These are phyloP conservation scores for Gobionotothen gibberifrons DNA, from an alignment of 2,797 vertebrate genomes.

Conservation along the genomic window DNA sequence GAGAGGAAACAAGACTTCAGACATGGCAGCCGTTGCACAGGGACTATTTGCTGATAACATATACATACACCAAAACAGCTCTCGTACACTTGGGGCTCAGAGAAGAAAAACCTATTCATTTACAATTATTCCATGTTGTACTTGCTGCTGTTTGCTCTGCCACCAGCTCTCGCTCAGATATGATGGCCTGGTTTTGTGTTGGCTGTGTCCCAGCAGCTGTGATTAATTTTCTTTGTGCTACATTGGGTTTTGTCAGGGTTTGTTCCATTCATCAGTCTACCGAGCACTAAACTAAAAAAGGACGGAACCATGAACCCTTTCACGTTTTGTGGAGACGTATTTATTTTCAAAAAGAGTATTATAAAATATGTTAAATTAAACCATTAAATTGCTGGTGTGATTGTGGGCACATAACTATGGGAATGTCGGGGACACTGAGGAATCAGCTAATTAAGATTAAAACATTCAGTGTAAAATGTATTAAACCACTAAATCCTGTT, in stretches of 20 bases:
- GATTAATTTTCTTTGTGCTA: constrained; percentile 55
- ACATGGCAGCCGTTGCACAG: constrained; percentile 13
- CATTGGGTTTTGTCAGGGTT: constrained; percentile 39
- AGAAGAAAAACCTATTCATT: constrained; percentile 1
- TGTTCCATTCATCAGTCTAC: constrained; percentile 40
- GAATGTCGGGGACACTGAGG: neutral
- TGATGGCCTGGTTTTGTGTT: constrained; percentile 46
- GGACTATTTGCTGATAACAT: constrained; percentile 8
- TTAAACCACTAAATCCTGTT: neutral
- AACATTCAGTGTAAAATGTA: too few relatives aligned
- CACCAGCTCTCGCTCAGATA: constrained; percentile 16
- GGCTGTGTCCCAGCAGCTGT: constrained; percentile 37
- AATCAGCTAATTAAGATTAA: neutral
- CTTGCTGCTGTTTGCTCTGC: constrained; percentile 10
- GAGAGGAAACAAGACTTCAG: constrained; percentile 8
- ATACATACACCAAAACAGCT: constrained; percentile 11
- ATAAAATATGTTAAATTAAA: constrained; percentile 6
- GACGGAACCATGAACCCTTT: constrained; percentile 42
- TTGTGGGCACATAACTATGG: neutral
- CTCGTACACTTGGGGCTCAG: constrained; percentile 3
- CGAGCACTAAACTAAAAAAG: neutral
- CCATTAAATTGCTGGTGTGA: neutral
- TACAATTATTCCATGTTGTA: constrained; percentile 18
- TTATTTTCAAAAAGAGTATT: neutral
- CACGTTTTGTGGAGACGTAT: constrained; percentile 3